Conservation (phyloP, 2,888 invertebrate genomes). For the Sussaba pulchella region DNA sequence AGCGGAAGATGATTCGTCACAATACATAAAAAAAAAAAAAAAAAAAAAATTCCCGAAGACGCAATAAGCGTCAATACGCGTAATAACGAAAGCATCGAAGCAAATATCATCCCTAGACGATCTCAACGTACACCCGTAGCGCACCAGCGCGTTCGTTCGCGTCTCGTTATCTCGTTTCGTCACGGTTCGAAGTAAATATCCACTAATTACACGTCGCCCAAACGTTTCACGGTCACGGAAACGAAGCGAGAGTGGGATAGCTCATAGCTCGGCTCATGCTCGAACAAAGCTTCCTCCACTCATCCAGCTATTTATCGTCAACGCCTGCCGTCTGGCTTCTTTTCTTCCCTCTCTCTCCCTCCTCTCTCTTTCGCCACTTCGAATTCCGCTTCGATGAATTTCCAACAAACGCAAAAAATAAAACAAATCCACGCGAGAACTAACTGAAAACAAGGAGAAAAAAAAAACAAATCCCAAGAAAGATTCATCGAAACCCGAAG, state of each 20-base stretch:
- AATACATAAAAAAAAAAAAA: background rate
- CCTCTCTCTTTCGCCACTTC: constrained; percentile 7
- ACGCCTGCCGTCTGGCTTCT: constrained; percentile 9
- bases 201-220: constrained; percentile 61
- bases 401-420: background rate
- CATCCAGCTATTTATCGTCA: constrained; percentile 26
- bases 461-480: background rate
- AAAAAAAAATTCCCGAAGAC: constrained; percentile 67
- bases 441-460: background rate
- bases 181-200: constrained; percentile 64
- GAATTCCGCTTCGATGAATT: constrained; percentile 18
- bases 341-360: no score
- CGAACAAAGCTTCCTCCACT: constrained; percentile 24
- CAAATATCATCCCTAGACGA: constrained; percentile 3
- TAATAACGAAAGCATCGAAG: constrained; percentile 44
- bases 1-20: background rate
- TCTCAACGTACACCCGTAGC: no score
- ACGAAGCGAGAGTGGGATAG: constrained; percentile 4
- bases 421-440: no score
- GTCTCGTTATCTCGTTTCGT: constrained; percentile 62
- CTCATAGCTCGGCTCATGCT: background rate
- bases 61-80: background rate
- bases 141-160: background rate
- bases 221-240: constrained; percentile 20
- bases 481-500: background rate